phyloP scores from a whole-genome alignment of 2,888 invertebrate genomes.

The Rapana venosa region DNA sequence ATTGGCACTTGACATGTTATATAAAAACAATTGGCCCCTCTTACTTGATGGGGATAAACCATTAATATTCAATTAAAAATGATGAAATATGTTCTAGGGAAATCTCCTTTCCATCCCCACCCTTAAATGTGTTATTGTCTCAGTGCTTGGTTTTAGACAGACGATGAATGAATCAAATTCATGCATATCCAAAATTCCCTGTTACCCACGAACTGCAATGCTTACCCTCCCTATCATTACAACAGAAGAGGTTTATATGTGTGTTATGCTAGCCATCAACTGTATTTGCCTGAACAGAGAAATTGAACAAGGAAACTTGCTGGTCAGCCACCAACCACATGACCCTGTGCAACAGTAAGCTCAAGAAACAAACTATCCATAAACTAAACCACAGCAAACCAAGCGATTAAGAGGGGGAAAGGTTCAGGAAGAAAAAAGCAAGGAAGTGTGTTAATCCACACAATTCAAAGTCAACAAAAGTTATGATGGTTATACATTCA shows the following conservation, averaged over 20 bases:
- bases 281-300: constrained; percentile 19
- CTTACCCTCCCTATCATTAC: not conserved
- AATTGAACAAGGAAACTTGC: not conserved
- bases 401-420: constrained; percentile 11
- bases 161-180: not conserved
- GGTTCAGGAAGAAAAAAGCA: constrained; percentile 10
- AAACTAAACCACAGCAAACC: constrained; percentile 43
- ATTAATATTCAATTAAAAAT: not conserved
- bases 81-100: not conserved
- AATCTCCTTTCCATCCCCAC: not conserved
- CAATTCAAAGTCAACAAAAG: constrained; percentile 45
- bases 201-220: not conserved
- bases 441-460: constrained; percentile 31
- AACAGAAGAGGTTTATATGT: not conserved
- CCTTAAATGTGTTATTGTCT: not conserved
- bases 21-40: constrained; percentile 5
- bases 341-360: constrained; percentile 35
- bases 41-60: not conserved
- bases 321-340: constrained; percentile 29
- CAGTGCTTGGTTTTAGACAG: not conserved
- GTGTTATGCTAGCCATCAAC: constrained; percentile 29
- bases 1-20: not conserved
- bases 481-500: constrained; percentile 41
- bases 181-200: not conserved
- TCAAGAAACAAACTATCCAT: constrained; percentile 22